Evolutionary conservation across 2,888 invertebrate genomes (phyloP), one percentile per base, ranked within the genome.

Genomic region (Yponomeuta plumbellus): DNA sequence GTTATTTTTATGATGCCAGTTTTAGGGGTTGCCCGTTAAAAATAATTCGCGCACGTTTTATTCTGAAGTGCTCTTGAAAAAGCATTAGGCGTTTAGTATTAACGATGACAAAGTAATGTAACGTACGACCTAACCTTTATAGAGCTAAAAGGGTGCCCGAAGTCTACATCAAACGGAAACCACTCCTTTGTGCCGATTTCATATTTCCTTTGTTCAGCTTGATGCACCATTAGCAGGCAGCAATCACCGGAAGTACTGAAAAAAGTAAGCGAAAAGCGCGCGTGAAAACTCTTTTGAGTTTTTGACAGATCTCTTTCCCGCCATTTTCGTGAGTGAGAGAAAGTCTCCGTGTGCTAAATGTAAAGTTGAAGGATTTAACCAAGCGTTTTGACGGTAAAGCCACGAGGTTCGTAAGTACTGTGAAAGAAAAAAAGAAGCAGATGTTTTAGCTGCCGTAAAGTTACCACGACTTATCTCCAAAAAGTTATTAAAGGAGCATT

Each of bases 201-300:
- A 73, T 75, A 75, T 84, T 83, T 82, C 78, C 81, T 87, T 88
- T 88, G 88, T 88, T 88, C 84, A 78, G 79, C 74, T 73, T 74
- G 73, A 74, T 76, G 78, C 78, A 79, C 88, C 88, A 88, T 88
- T 89, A 88, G 80, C 78, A 83, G 82, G 83, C 82, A 81, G 83
- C 86, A 85, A 78, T 84, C 80, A 70, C 67, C 58, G 56, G 76
- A 52, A 17, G 44, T 52, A 52, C 44, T 17, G 44, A 52, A 52
- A 52, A 52, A 52, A 52, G 17, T 52, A 52, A 17, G 44, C 44
- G 13, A 17, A 17, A 17, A 13, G 44, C 44, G 44, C 44, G 21
- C 20, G 59, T 23, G 11, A 59, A 59, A 59, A 59, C 76, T 74
- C 75, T 75, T 78, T 80, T 84, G 83, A 79, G 73, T 74, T 75